Evolutionary conservation across 2,888 invertebrate genomes (phyloP), one percentile per base, ranked within the genome.

Genomic region (Cephus runcator): DNA sequence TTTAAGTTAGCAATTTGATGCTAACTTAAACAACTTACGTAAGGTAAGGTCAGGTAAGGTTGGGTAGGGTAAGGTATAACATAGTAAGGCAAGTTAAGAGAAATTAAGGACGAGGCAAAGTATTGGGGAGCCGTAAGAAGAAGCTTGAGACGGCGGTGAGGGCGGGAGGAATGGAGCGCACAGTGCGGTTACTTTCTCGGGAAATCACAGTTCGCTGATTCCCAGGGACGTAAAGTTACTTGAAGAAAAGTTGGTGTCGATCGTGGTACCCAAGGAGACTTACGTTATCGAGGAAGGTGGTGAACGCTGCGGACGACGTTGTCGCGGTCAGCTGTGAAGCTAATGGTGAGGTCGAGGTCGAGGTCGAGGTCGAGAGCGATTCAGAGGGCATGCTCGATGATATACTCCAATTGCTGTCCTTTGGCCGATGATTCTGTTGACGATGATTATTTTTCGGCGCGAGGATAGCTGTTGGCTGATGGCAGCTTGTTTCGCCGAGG

Each of bases 401-500:
- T 78, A 88, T 83, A 15, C 23, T 56, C 56, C 56, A 56, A 56
- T 9, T 56, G 56, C 56, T 9, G 56, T 56, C 56, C 56, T 56
- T 23, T 56, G 56, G 23, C 9, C 15, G 40, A 40, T 15, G 12
- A 73, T 88, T 88, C 83, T 90, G 88, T 80, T 91, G 90, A 78
- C 89, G 84, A 83, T 90, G 89, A 82, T 90, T 90, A 83, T 90
- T 87, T 83, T 91, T 91, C 77, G 90, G 87, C 73, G 88, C 84
- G 80, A 90, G 87, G 89, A 91, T 89, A 79, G 87, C 87, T 87
- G 86, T 85, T 81, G 88, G 87, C 80, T 86, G 56, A 56, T 56
- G 73, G 87, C 87, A 79, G 88, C 88, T 81, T 89, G 88, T 88
- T 90, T 91, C 91, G 87, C 91, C 91, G 89, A 91, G 87, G 87